Evolutionary conservation across 1,140 invertebrate species (phyloP).

Genomic region (Drosophila rufa): DNA sequence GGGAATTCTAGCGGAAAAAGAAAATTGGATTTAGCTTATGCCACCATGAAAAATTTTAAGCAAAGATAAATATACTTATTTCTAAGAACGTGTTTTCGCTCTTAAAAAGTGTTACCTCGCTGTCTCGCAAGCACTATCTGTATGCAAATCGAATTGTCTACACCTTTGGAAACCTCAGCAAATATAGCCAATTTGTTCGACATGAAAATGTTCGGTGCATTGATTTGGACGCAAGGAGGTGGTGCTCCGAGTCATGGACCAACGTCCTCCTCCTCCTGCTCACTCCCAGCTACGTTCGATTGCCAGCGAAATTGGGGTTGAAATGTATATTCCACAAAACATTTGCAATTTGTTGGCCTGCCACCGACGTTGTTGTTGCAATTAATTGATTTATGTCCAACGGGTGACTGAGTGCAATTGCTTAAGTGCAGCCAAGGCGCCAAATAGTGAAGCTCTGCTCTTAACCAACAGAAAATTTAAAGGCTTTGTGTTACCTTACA

Average conservation of each 20-base stretch:
- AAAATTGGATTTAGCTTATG: neutral
- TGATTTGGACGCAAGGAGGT: slow-evolving; percentile 40
- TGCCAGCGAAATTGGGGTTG: slow-evolving; percentile 44
- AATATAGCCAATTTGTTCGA: slow-evolving; percentile 68
- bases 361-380: slow-evolving; percentile 15
- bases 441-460: neutral
- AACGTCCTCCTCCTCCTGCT: neutral
- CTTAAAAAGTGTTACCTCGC: neutral
- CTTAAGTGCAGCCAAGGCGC: slow-evolving; percentile 6
- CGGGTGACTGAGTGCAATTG: slow-evolving; percentile 42
- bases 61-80: neutral
- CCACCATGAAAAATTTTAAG: too few species aligned
- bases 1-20: neutral
- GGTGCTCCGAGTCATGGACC: neutral
- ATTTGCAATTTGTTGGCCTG: slow-evolving; percentile 13
- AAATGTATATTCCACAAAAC: slow-evolving; percentile 24
- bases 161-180: slow-evolving; percentile 39
- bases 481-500: neutral
- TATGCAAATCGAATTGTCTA: slow-evolving; percentile 74
- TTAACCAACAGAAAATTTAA: neutral
- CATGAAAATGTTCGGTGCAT: slow-evolving; percentile 49
- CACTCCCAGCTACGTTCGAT: slow-evolving; percentile 6
- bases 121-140: neutral
- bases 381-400: slow-evolving; percentile 60
- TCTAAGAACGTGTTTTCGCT: neutral